Evolutionary conservation across 2,797 vertebrate genomes (phyloP).

Genomic region (Alauda arvensis): DNA sequence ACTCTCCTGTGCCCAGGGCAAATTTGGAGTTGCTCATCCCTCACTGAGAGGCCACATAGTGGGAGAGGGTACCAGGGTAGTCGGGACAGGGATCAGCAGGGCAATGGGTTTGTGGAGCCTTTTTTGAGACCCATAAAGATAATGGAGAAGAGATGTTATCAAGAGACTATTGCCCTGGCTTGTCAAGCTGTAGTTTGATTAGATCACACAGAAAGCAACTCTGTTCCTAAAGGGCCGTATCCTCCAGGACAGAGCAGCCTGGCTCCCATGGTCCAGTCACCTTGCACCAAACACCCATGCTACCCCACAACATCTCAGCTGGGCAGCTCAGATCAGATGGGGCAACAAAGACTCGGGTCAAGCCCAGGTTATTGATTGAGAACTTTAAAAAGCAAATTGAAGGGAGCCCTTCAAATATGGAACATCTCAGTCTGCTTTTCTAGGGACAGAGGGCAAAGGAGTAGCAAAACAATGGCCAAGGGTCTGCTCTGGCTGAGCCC

Average conservation of each 20-base stretch:
- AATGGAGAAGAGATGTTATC: neutral
- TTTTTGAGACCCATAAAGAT: neutral
- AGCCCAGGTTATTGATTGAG: neutral
- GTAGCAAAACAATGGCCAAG: neutral
- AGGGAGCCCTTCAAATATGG: neutral
- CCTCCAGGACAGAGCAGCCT: neutral
- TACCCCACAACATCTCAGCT: neutral
- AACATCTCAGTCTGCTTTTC: neutral
- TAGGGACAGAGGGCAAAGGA: neutral
- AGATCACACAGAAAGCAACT: neutral
- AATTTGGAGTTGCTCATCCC: neutral
- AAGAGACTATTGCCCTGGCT: neutral
- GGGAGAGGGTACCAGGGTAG: neutral
- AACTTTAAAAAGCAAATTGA: neutral
- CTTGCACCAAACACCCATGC: neutral
- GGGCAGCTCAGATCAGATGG: neutral
- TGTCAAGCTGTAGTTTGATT: neutral
- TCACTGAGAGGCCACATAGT: neutral
- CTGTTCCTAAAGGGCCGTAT: neutral
- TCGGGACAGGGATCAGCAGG: neutral
- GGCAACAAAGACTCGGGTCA: neutral
- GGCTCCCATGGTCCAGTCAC: fast-evolving
- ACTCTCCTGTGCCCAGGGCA: neutral
- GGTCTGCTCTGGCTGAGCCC: neutral
- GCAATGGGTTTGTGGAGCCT: neutral